Evolutionary conservation across 1,140 invertebrate species (phyloP).

Genomic region (Orchestia grillus): DNA sequence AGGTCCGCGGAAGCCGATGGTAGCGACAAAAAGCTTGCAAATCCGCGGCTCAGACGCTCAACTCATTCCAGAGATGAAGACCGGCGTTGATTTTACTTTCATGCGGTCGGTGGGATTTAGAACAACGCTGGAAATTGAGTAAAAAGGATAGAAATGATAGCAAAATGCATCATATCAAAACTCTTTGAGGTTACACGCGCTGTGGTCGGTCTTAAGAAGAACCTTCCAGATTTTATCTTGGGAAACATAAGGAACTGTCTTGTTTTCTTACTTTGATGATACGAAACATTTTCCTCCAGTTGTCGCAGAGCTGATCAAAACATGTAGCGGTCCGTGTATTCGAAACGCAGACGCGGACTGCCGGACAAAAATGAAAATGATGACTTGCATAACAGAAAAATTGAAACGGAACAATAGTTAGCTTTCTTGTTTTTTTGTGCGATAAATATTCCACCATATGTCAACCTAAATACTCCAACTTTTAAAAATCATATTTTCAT

Average conservation of each 20-base stretch:
- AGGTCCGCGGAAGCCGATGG: neutral
- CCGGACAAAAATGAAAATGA: no score
- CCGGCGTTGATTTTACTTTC: neutral
- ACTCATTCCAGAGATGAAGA: neutral
- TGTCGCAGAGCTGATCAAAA: neutral
- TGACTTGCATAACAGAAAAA: no score
- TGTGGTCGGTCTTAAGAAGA: neutral
- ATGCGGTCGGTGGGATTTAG: neutral
- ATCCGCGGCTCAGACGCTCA: neutral
- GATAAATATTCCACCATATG: no score
- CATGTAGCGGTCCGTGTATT: no score
- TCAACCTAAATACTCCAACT: no score
- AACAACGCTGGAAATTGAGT: neutral
- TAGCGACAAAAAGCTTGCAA: neutral
- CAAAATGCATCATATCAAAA: neutral
- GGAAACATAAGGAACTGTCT: neutral
- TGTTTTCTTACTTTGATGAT: neutral
- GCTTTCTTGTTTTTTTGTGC: no score
- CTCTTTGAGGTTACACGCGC: neutral
- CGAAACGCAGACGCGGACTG: neutral
- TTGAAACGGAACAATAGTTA: no score
- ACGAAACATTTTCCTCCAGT: neutral
- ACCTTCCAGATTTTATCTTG: neutral
- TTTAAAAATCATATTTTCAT: no score
- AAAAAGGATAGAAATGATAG: neutral